Evolutionary conservation across 2,113 vertebrate species (phyloP).

Genomic region (Prionailurus viverrinus): DNA sequence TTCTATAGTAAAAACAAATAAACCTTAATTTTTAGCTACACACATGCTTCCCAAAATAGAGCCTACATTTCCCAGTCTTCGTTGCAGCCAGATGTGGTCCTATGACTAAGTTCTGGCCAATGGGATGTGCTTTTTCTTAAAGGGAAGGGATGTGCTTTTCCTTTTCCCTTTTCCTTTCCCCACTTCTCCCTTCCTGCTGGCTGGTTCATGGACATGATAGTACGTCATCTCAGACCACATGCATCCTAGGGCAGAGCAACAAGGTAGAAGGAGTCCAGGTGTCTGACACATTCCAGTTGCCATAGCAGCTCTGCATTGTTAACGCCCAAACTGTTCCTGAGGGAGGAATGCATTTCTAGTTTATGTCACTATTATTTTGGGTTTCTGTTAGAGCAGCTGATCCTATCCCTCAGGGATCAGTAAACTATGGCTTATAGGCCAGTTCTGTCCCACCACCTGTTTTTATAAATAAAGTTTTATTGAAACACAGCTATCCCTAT

Average conservation of each 20-base stretch:
- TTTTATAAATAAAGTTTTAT: conserved; percentile 52
- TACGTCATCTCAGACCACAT: neutral
- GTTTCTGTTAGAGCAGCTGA: neutral
- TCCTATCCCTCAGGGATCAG: neutral
- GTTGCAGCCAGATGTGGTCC: neutral
- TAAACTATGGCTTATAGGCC: neutral
- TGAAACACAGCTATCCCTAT: neutral
- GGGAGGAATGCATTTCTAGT: neutral
- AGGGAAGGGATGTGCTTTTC: neutral
- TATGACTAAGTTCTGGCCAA: neutral
- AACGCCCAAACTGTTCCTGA: neutral
- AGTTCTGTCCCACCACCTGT: neutral
- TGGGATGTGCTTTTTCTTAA: neutral
- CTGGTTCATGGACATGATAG: neutral
- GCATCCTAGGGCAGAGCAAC: neutral
- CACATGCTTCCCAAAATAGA: neutral
- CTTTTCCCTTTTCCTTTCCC: neutral
- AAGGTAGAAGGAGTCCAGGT: neutral
- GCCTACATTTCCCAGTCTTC: neutral
- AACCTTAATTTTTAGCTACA: neutral
- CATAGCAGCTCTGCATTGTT: neutral
- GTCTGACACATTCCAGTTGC: neutral
- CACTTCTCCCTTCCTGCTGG: neutral
- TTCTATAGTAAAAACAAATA: neutral
- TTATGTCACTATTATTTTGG: neutral